Base-by-base conservation (phyloP, 2,113 vertebrate genomes). In the Macrotis lagotis region DNA sequence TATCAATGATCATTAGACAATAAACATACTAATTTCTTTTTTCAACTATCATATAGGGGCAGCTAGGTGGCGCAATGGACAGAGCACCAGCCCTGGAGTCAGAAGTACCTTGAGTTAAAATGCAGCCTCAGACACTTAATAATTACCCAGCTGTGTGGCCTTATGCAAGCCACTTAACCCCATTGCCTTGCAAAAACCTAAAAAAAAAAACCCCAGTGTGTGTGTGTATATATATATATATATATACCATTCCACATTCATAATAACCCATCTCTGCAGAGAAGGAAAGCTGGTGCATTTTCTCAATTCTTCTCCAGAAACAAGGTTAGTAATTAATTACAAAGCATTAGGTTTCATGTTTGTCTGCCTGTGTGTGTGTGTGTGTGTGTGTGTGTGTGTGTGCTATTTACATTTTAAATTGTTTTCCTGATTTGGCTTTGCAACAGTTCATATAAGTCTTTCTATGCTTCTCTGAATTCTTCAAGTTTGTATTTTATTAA, bases 1-100 rank as follows among this genome's bases (percentile, higher is more conserved):
- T 48, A 59, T 51, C 24, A 50, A 48, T 28, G 25, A 92, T 74
- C 50, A 92, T 49, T 94, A 31, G 92, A 50, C 92, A 22, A 2
- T 50, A 50, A 55, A 96, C 95, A 93, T 51, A 1, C 83, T 37
- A 49, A 83, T 94, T 94, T 94, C 59, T 95, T 55, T 93, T 95
- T 92, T 94, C 83, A 95, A 74, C 59, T 92, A 8, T 90, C 59
- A 50, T 91, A 47, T 25, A 96, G 88, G n/a, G n/a, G n/a, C n/a
- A n/a, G n/a, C n/a, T n/a, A n/a, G n/a, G n/a, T n/a, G n/a, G n/a
- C n/a, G n/a, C n/a, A n/a, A n/a, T n/a, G n/a, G n/a, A n/a, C n/a
- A n/a, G n/a, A n/a, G n/a, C n/a, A n/a, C n/a, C n/a, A n/a, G n/a
- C n/a, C n/a, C n/a, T n/a, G n/a, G n/a, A n/a, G n/a, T n/a, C n/a